These are phyloP conservation scores for Ceyx erithaca DNA, from an alignment of 2,797 vertebrate genomes.

Conservation along the genomic window DNA sequence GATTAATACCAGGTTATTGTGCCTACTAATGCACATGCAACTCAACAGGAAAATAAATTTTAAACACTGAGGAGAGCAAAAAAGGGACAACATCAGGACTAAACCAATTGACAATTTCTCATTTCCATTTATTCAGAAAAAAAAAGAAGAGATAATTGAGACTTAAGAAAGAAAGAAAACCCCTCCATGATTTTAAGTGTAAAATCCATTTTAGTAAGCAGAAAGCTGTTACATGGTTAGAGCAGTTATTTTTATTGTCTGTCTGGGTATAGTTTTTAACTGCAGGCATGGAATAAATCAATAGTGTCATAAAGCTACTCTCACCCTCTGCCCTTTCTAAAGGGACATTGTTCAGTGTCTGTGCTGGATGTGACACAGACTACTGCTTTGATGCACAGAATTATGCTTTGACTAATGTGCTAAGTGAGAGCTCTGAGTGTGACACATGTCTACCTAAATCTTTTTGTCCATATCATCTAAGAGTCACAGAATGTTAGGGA, in stretches of 20 bases:
- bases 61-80: background rate
- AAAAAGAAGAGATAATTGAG: conserved; percentile 30
- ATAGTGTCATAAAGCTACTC: conserved; percentile 93
- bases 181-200: conserved; percentile 84
- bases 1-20: background rate
- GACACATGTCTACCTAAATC: background rate
- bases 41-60: background rate
- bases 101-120: conserved; percentile 41
- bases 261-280: conserved; percentile 95
- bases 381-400: conserved; percentile 15
- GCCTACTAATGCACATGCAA: background rate
- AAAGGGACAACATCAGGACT: background rate
- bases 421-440: background rate
- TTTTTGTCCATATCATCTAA: background rate
- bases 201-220: conserved; percentile 94
- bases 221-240: conserved; percentile 95
- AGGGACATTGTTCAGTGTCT: conserved; percentile 74
- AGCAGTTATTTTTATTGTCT: conserved; percentile 98
- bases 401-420: background rate
- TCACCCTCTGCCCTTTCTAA: conserved; percentile 90
- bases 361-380: conserved; percentile 46
- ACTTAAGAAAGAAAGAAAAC: conserved; percentile 73
- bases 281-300: conserved; percentile 91
- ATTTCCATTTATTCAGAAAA: conserved; percentile 63
- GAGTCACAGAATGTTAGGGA: background rate